Evolutionary conservation across 1,140 invertebrate genomes (phyloP), one percentile per base, ranked within the genome.

Genomic region (Ganaspis sp.): DNA sequence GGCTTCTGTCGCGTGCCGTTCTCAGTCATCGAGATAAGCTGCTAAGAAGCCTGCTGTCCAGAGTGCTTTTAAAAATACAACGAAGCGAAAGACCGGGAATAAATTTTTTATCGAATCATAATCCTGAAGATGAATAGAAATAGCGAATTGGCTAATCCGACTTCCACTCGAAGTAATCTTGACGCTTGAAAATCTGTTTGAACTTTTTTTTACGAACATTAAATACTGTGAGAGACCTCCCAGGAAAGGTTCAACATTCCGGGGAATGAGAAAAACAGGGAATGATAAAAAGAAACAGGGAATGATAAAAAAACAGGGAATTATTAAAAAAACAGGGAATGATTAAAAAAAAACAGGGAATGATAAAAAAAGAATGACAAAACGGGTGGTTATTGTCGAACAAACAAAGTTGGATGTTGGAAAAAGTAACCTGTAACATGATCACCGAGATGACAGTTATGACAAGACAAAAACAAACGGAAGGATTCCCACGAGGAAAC

Each of bases 1-100:
- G 78, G 79, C 77, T 79, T 75, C 76, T 80, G 80, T 83, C 82
- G 78, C 82, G 82, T 83, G 82, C 82, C 78, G 73, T 78, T 58
- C 77, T 69, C 74, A 76, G 82, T 81, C 80, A 81, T 78, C 78
- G 80, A 81, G 74, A 81, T 77, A 77, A 72, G 23, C 75, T 49
- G 70, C 73, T 75, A 34, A 6, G 42, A 53, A 12, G 40, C 29
- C 29, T 42, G 19, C 3, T 49, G 42, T 9, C 70, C 42, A 37
- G 11, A 40, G 69, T 69, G 78, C 72, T 81, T 45, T 69, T 83
- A 83, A 83, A 83, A 83, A 81, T 83, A 81, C 76, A 37, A 69
- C 37, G 29, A 49, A 70, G 9, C 23, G 21, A 73, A 73, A 70
- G 45, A 54, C 71, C 73, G 76, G 76, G 80, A 79, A 80, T 75